Conservation (phyloP, 1,140 invertebrate genomes). For the Lerema accius region DNA sequence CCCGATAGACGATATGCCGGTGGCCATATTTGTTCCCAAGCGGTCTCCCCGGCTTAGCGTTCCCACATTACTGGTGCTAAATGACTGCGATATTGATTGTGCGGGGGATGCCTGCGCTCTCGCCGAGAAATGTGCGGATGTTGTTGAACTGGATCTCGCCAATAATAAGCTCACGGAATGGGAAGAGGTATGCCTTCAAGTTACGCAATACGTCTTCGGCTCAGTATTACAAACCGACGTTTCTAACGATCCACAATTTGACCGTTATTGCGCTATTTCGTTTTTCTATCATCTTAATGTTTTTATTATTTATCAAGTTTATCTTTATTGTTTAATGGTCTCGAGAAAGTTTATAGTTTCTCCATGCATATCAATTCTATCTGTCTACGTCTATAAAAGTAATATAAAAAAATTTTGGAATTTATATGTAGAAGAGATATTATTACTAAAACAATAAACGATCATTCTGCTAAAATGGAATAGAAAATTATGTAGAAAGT, state of each 20-base stretch:
- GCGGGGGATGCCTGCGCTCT: conserved; percentile 92
- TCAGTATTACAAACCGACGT: no score
- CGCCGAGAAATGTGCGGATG: conserved; percentile 91
- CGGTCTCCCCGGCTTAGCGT: conserved; percentile 89
- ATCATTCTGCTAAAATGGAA: neutral
- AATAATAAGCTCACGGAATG: conserved; percentile 94
- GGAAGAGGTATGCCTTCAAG: conserved; percentile 86
- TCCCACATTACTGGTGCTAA: conserved; percentile 93
- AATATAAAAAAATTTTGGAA: no score
- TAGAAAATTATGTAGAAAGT: neutral
- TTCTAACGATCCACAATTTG: no score
- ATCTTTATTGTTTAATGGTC: no score
- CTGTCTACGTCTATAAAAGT: no score
- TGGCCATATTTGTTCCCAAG: conserved; percentile 92
- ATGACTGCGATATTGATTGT: conserved; percentile 93
- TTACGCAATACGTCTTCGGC: neutral
- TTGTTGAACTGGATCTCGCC: conserved; percentile 94
- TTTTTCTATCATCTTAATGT: no score
- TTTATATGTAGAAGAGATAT: no score
- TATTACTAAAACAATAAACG: neutral
- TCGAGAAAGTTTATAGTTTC: no score
- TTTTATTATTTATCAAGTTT: no score
- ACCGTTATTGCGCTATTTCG: no score
- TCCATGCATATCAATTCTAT: no score
- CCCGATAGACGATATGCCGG: conserved; percentile 84